Base-by-base conservation (phyloP, 2,888 invertebrate genomes). In the Cephus rjabovi region DNA sequence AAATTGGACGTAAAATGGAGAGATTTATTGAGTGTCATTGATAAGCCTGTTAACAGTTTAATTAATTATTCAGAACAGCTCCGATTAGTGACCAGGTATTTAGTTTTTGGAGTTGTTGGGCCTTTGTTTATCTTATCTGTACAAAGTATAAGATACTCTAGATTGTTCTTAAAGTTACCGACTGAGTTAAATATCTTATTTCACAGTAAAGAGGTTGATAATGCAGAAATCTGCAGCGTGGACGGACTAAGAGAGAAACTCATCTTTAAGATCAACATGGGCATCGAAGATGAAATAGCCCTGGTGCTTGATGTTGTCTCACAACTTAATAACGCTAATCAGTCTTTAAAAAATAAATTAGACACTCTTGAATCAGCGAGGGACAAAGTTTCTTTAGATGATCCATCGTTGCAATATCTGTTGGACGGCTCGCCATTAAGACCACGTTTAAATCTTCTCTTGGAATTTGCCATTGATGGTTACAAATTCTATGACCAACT, bases 41-140 rank as follows among this genome's bases (percentile, higher is more conserved):
- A 79, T 74, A 77, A 76, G 15, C 81, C 84, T 1, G 70, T 89
- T 4, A 78, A 83, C 1, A 85, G 79, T 23, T 76, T 90, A 37
- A 83, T 79, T 75, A 89, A 89, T 84, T 86, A 86, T 82, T 82
- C 81, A 6, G 87, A 90, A 76, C 88, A 89, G 74, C 80, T 89
- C n/a, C 83, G 82, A n/a, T 83, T 83, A 11, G 86, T 89, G 34
- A 81, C 77, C 15, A 85, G 84, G 87, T 87, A 79, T 71, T 56
- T 56, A 76, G 79, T 75, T 78, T 71, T 56, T 56, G 9, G 23
- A 1, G 56, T 40, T 34, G 23, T 74, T 74, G 35, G n/a, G 56
- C 35, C 33, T 75, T 34, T 4, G 34, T 12, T n/a, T 30, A 34
- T 71, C 56, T 56, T 33, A 40, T 40, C 56, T 30, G 68, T 56